A percentile compares a stretch with the other conserved stretches of the same genome.
These are phyloP conservation scores for Trachemys scripta DNA, from an alignment of 2,113 vertebrate species.

Conservation along the genomic window DNA sequence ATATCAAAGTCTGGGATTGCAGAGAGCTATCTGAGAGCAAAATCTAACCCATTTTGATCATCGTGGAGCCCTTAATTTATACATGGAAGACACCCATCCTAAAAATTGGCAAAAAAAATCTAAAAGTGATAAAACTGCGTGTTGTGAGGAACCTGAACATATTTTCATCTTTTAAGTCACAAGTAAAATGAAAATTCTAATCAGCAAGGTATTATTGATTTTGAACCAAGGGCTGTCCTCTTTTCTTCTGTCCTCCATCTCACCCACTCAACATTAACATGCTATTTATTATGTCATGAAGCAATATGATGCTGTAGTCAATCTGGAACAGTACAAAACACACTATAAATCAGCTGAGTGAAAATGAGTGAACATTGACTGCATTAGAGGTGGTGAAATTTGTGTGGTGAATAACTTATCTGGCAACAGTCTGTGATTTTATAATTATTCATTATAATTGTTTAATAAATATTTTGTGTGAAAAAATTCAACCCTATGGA, in stretches of 20 bases:
- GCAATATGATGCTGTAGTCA: background rate
- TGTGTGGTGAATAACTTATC: background rate
- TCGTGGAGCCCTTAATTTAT: conserved; percentile 7
- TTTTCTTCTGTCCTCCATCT: background rate
- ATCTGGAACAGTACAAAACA: background rate
- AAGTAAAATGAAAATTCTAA: background rate
- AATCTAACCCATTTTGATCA: conserved; percentile 15
- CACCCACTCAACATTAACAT: background rate
- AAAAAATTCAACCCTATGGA: background rate
- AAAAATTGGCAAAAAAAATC: background rate
- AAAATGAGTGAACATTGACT: background rate
- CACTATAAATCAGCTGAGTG: background rate
- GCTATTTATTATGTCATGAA: background rate
- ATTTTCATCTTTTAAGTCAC: background rate
- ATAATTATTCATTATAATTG: background rate
- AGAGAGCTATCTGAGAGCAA: conserved; percentile 49
- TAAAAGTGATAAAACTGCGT: background rate
- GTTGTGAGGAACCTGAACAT: conserved; percentile 12
- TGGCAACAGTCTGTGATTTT: background rate
- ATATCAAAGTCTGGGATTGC: conserved; percentile 22
- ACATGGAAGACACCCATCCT: background rate
- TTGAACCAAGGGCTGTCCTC: background rate
- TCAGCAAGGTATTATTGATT: background rate
- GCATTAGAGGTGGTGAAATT: background rate
- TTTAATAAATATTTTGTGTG: background rate